These are phyloP conservation scores for Chlorops oryzae DNA, from an alignment of 1,140 invertebrate species.

Conservation along the genomic window DNA sequence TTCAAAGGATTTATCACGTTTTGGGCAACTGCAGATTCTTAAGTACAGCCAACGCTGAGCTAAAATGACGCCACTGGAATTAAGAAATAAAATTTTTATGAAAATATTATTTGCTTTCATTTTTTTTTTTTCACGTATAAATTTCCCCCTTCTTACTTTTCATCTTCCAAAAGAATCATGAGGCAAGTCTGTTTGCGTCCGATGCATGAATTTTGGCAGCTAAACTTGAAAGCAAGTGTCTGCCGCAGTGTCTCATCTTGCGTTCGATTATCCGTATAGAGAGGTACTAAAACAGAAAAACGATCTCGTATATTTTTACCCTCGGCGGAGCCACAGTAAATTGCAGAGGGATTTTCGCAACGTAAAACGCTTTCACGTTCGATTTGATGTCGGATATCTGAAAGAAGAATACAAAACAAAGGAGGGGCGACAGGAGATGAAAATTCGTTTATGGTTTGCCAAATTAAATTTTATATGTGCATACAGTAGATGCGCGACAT, in stretches of 20 bases:
- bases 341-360: constrained; percentile 34
- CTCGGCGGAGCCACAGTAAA: constrained; percentile 26
- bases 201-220: constrained; percentile 42
- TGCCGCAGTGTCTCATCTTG: constrained; percentile 18
- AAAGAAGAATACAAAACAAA: too few relatives aligned
- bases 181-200: constrained; percentile 36
- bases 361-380: constrained; percentile 29
- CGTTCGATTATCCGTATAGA: constrained; percentile 18
- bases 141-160: constrained; percentile 24
- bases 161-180: constrained; percentile 35
- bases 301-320: constrained; percentile 41
- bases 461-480: too few relatives aligned
- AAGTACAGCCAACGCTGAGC: constrained; percentile 32
- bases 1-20: constrained; percentile 33
- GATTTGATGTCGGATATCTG: constrained; percentile 14
- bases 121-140: too few relatives aligned
- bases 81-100: constrained; percentile 1
- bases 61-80: constrained; percentile 35
- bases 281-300: constrained; percentile 35
- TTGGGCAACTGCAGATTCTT: constrained; percentile 42
- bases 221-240: constrained; percentile 37
- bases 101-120: not conserved
- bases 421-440: too few relatives aligned
- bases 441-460: too few relatives aligned
- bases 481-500: too few relatives aligned